phyloP scores from a whole-genome alignment of 2,113 vertebrate species.

The Labeo rohita region DNA sequence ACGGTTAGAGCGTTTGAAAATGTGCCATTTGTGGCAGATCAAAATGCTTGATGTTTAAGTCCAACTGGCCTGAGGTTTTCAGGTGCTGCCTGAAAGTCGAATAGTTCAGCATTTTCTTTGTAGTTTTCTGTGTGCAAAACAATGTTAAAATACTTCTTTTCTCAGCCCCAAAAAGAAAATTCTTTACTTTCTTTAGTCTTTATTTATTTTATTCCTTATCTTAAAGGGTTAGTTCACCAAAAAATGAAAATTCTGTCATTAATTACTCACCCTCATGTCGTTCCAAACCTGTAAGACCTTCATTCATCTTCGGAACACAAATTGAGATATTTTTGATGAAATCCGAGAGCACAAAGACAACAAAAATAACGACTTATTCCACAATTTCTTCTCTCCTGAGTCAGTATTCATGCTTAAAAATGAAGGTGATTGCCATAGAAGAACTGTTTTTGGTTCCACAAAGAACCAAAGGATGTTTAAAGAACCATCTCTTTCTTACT shows the following conservation, averaged over 20 bases:
- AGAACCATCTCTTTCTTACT: too few species aligned
- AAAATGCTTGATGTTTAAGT: background rate
- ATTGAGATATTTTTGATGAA: background rate
- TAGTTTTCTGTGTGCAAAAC: background rate
- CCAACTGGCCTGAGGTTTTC: slow-evolving; percentile 10
- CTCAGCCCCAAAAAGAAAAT: too few species aligned
- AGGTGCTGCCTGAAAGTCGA: slow-evolving; percentile 13
- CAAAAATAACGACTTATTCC: too few species aligned
- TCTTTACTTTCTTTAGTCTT: too few species aligned
- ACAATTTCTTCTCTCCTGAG: too few species aligned
- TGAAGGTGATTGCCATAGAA: too few species aligned
- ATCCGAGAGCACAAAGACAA: too few species aligned
- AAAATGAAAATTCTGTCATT: background rate
- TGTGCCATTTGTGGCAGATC: slow-evolving; percentile 1
- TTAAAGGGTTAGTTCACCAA: too few species aligned
- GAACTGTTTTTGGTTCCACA: too few species aligned
- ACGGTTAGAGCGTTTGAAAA: slow-evolving; percentile 5
- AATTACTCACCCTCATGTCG: background rate
- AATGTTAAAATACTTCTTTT: slow-evolving; percentile 10
- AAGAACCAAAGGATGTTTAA: too few species aligned
- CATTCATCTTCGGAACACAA: background rate
- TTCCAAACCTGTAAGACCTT: background rate
- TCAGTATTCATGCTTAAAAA: too few species aligned
- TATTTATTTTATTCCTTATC: too few species aligned
- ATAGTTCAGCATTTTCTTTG: slow-evolving; percentile 1